A percentile compares a stretch with the other conserved stretches of the same genome.
Conservation (phyloP, 2,888 invertebrate genomes). For the Chaetoderma sp. region DNA sequence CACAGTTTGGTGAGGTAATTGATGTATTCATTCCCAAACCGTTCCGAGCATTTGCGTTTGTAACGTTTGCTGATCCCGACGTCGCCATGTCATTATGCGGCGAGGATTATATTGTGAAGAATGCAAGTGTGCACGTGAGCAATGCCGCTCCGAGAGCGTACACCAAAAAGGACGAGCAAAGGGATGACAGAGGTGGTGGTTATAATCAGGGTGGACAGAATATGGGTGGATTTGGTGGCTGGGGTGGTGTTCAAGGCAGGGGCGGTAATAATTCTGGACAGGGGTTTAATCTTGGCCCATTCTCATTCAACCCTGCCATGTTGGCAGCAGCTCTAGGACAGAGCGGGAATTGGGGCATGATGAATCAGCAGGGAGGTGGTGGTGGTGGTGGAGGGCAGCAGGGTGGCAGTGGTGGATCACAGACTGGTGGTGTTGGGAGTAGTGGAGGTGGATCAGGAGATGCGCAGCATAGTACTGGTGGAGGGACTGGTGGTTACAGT, state of each 20-base stretch:
- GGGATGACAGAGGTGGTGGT: slow-evolving; percentile 19
- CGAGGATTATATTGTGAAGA: slow-evolving; percentile 92
- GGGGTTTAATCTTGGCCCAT: not conserved
- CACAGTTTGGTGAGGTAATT: slow-evolving; percentile 90
- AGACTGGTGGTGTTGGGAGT: too few relatives aligned
- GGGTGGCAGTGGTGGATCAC: slow-evolving; percentile 8
- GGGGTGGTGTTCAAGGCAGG: slow-evolving; percentile 2
- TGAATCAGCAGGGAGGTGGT: slow-evolving; percentile 46
- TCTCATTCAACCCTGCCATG: slow-evolving; percentile 52
- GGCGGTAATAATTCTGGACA: slow-evolving; percentile 11
- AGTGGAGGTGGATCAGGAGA: too few relatives aligned
- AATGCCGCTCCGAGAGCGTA: slow-evolving; percentile 47
- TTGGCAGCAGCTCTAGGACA: slow-evolving; percentile 60
- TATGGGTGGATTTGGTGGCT: slow-evolving; percentile 20
- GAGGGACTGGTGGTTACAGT: slow-evolving; percentile 15
- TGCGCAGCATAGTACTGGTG: slow-evolving; percentile 28
- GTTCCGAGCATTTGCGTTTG: slow-evolving; percentile 79
- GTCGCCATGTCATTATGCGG: slow-evolving; percentile 89
- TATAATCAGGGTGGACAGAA: slow-evolving; percentile 17
- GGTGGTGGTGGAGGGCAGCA: slow-evolving; percentile 26
- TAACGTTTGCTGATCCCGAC: slow-evolving; percentile 90
- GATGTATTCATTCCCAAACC: slow-evolving; percentile 96
- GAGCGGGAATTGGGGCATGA: too few relatives aligned
- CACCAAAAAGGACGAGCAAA: slow-evolving; percentile 22
- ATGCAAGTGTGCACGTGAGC: slow-evolving; percentile 75